Evolutionary conservation across 2,888 invertebrate genomes (phyloP), one percentile per base, ranked within the genome.

Genomic region (Argyresthia goedartella): DNA sequence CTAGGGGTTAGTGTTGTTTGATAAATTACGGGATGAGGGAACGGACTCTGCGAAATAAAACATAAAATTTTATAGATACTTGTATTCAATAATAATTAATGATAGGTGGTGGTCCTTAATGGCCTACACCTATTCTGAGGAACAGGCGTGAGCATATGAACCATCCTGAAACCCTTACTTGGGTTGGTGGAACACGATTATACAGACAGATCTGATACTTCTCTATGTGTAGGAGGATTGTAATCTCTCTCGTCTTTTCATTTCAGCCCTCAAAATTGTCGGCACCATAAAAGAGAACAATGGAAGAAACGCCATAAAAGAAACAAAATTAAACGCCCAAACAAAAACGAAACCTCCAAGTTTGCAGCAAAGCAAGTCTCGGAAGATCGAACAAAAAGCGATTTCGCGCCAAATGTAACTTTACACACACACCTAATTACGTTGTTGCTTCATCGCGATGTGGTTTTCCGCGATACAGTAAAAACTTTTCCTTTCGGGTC

Each of bases 361-460:
- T 8, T 43, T 10, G 8, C 14, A 14, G 15, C 13, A 15, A 3
- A 10, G 7, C 15, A 15, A 16, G 10, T 15, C 10, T 15, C 44
- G 15, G 10, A 6, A 14, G 10, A 44, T 44, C 44, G 16, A 44
- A 44, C 44, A 44, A 15, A 43, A 44, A 44, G 15, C 44, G 16
- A 44, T 44, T 44, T 16, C 33, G 33, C 25, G 47, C 25, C 34
- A 47, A 47, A 34, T 47, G 34, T 33, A 47, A 47, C 11, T 44
- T 44, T 47, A n/a, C 14, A 14, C 47, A 14, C 47, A 34, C 47
- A 34, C 47, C 47, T 47, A 47, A 46, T 46, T 46, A 46, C 6
- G 33, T 33, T n/a, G n/a, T 1, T 13, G 13, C 16, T 13, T 34
- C n/a, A 44, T 14, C 10, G 44, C 8, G 13, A 13, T 15, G 48